A percentile compares a stretch with the other conserved stretches of the same genome.
Conservation (phyloP, 2,888 invertebrate species). For the Drosophila pegasa region DNA sequence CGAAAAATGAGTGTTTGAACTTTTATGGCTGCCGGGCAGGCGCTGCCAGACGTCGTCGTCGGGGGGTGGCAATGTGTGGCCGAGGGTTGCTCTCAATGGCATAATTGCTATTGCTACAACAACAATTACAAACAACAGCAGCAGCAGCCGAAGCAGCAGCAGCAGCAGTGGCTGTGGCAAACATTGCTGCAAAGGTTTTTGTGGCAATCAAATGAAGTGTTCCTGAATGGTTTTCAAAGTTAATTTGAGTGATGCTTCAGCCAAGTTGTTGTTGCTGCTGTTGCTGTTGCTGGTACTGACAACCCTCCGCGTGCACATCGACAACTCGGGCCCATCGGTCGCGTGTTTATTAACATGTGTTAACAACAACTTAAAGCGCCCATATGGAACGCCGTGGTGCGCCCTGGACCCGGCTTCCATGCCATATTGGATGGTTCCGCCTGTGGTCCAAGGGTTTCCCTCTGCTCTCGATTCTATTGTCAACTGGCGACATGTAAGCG, state of each 20-base stretch:
- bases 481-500: constrained; percentile 66
- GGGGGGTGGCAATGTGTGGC: constrained; percentile 13
- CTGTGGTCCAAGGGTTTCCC: constrained; percentile 44
- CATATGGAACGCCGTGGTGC: constrained; percentile 61
- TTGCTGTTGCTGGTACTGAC: constrained; percentile 69
- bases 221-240: constrained; percentile 84
- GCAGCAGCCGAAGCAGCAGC: constrained; percentile 28
- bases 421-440: constrained; percentile 47
- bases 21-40: constrained; percentile 71
- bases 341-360: constrained; percentile 81
- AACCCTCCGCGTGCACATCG: constrained; percentile 53
- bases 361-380: constrained; percentile 81
- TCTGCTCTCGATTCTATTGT: constrained; percentile 41
- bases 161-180: constrained; percentile 25
- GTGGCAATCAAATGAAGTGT: constrained; percentile 84
- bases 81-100: constrained; percentile 73
- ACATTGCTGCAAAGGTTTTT: constrained; percentile 64
- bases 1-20: constrained; percentile 83
- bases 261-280: constrained; percentile 33
- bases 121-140: constrained; percentile 76
- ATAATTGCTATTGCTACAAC: constrained; percentile 83
- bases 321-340: constrained; percentile 50
- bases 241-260: constrained; percentile 84
- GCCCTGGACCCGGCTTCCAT: constrained; percentile 7
- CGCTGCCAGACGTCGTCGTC: constrained; percentile 2